Evolutionary conservation across 2,113 vertebrate genomes (phyloP).

Genomic region (Pyxicephalus adspersus): DNA sequence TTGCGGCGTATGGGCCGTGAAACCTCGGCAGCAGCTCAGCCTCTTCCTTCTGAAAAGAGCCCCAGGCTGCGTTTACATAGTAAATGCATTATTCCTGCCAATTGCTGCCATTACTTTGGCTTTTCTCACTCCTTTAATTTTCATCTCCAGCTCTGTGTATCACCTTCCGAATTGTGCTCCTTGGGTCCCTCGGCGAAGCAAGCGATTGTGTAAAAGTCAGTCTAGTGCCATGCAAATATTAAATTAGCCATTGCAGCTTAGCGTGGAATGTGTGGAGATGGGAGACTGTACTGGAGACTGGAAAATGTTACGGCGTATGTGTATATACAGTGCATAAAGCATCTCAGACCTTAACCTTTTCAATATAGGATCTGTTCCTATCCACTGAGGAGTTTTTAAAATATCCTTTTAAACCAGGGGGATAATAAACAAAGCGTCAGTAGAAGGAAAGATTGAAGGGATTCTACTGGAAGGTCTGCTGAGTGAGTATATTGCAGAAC

Average conservation of each 20-base stretch:
- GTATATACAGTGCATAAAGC: conserved; percentile 57
- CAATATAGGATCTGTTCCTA: conserved; percentile 49
- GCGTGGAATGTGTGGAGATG: conserved; percentile 66
- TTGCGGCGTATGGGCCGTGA: conserved; percentile 64
- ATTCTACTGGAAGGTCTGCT: conserved; percentile 64
- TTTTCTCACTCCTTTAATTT: conserved; percentile 61
- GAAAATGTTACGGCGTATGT: conserved; percentile 56
- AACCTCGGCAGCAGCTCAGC: conserved; percentile 40
- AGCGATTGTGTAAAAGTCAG: conserved; percentile 66
- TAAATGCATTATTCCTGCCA: conserved; percentile 65
- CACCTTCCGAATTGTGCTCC: conserved; percentile 65
- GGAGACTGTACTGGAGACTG: conserved; percentile 60
- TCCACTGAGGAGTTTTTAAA: conserved; percentile 27
- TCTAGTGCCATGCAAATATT: conserved; percentile 68
- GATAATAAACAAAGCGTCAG: conserved; percentile 44
- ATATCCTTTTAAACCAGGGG: conserved; percentile 31
- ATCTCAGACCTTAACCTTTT: conserved; percentile 59
- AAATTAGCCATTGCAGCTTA: conserved; percentile 73
- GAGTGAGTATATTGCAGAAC: conserved; percentile 10
- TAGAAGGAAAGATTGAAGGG: conserved; percentile 66
- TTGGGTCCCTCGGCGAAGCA: conserved; percentile 59
- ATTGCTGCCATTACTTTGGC: conserved; percentile 60
- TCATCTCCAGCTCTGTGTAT: conserved; percentile 64
- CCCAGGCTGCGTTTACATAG: conserved; percentile 59
- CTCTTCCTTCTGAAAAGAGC: conserved; percentile 57